phyloP scores from a whole-genome alignment of 30 jellyfish, hydroid and myxozoan genomes.

The Turritopsis rubra region DNA sequence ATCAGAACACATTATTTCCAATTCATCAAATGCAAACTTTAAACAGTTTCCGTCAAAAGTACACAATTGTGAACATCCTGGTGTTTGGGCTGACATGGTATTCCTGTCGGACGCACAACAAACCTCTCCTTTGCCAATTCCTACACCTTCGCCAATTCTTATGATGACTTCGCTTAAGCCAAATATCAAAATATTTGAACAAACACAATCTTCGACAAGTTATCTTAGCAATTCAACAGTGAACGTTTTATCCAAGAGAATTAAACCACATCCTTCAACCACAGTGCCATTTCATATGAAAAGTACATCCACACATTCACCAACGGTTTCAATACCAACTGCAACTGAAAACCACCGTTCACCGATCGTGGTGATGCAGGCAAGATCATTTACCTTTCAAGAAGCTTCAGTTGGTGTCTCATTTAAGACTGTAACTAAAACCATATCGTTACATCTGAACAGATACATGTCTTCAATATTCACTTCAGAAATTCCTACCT shows the following conservation, averaged over 20 bases:
- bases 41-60: neutral
- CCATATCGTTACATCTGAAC: too few species aligned
- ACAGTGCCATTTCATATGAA: neutral
- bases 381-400: neutral
- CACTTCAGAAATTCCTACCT: neutral
- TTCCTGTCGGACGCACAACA: neutral
- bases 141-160: too few species aligned
- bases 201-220: neutral
- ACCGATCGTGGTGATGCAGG: too few species aligned
- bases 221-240: neutral
- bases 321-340: neutral
- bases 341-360: neutral
- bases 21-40: neutral
- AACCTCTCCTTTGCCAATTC: neutral
- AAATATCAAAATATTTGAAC: too few species aligned
- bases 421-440: neutral
- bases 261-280: neutral
- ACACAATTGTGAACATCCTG: neutral
- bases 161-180: too few species aligned
- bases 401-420: neutral
- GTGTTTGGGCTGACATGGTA: neutral
- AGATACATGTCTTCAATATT: neutral
- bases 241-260: neutral
- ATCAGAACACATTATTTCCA: neutral
- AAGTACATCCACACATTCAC: neutral